Evolutionary conservation across 2,797 vertebrate species (phyloP).

Genomic region (Dallia pectoralis): DNA sequence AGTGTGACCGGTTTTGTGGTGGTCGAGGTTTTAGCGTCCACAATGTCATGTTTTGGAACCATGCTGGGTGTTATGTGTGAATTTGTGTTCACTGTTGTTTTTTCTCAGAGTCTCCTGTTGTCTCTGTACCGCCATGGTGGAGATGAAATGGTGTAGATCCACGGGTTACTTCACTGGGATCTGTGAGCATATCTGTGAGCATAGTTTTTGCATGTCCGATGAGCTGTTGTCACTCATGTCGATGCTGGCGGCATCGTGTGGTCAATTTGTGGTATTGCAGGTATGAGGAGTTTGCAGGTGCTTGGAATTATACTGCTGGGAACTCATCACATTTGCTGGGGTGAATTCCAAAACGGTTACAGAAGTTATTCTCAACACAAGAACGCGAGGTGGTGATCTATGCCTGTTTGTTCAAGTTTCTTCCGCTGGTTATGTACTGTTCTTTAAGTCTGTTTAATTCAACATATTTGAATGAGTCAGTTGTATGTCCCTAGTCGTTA

Average conservation of each 20-base stretch:
- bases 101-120: not conserved
- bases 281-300: not conserved
- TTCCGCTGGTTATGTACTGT: too few relatives aligned
- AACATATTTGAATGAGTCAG: constrained; percentile 14
- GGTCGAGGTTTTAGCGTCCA: not conserved
- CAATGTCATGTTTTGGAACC: not conserved
- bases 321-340: constrained; percentile 15
- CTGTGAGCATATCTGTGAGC: too few relatives aligned
- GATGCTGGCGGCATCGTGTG: not conserved
- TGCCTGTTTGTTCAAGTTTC: too few relatives aligned
- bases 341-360: not conserved
- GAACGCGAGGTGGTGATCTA: too few relatives aligned
- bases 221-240: not conserved
- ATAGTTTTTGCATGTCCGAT: too few relatives aligned
- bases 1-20: not conserved
- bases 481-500: too few relatives aligned
- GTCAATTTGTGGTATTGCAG: not conserved
- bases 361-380: too few relatives aligned
- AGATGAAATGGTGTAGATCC: not conserved
- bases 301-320: constrained; percentile 1
- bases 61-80: not conserved
- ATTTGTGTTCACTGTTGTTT: not conserved
- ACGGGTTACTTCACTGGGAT: not conserved
- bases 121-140: not conserved
- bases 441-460: constrained; percentile 7